Evolutionary conservation across 2,113 vertebrate genomes (phyloP), one percentile per base, ranked within the genome.

Genomic region (Orthonyx spaldingii): DNA sequence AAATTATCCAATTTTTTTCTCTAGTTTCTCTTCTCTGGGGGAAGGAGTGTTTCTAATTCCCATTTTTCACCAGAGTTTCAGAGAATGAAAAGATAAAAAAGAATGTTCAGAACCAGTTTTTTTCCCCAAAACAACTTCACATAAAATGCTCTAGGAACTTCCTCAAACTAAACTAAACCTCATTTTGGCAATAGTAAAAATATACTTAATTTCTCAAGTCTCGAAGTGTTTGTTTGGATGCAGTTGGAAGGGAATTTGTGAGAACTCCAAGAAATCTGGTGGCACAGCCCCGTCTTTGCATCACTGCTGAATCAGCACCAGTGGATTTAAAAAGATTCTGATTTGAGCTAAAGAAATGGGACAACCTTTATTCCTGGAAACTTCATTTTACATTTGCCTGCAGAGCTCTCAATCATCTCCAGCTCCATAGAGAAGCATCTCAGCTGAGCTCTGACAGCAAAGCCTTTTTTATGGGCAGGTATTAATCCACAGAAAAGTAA

Each of bases 401-500:
- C 27, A 77, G 42, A 55, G 11, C 60, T 84, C 87, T 78, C 56
- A 56, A 1, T 77, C 89, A 72, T 52, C 32, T 59, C 18, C 26
- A 82, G 49, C 42, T 35, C 70, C 56, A 44, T 35, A 35, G 72
- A 74, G 72, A 94, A 88, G 14, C 56, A 53, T 21, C 33, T 84
- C 71, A 72, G 59, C 59, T 82, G 60, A 91, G 33, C 65, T 91
- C 75, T 87, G 92, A 71, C 74, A 96, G 66, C 78, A 81, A 33
- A 47, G 52, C 37, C 59, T 84, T 91, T 90, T 93, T 94, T 91
- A 90, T 61, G 49, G 35, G 60, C 65, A 93, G 87, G 63, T 90
- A 68, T 90, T 94, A 93, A 95, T 96, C 92, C 87, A 70, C 49
- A 63, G 82, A 64, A 96, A 87, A 94, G 89, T n/a, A 91, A 97